Percentiles rank a stretch among this genome's conserved stretches.
Evolutionary conservation across 1,140 invertebrate genomes (phyloP).

Genomic region (Marisa cornuarietis): DNA sequence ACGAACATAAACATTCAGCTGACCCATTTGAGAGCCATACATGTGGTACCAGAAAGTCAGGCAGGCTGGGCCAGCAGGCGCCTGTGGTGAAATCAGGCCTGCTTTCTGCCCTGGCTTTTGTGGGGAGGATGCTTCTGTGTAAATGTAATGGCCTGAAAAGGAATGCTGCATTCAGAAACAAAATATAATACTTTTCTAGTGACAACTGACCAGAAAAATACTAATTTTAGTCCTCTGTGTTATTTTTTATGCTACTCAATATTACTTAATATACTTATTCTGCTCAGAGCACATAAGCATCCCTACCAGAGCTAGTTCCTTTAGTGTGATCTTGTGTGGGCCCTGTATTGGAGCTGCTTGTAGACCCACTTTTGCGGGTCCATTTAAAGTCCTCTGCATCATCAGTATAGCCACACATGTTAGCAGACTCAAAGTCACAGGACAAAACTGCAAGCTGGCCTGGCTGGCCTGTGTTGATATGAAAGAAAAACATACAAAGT

Average conservation of each 20-base stretch:
- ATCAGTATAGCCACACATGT: slow-evolving; percentile 79
- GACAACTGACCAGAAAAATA: too few relatives aligned
- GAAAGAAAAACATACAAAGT: too few relatives aligned
- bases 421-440: slow-evolving; percentile 80
- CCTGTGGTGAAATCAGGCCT: slow-evolving; percentile 25
- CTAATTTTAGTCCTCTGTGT: too few relatives aligned
- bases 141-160: slow-evolving; percentile 54
- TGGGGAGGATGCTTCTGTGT: slow-evolving; percentile 57
- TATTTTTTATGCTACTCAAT: too few relatives aligned
- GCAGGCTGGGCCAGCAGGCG: slow-evolving; percentile 33
- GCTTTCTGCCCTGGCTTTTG: slow-evolving; percentile 73
- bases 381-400: slow-evolving; percentile 83
- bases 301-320: slow-evolving; percentile 41
- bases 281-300: background rate
- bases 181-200: too few relatives aligned
- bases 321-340: slow-evolving; percentile 79
- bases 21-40: slow-evolving; percentile 54
- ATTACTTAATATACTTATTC: too few relatives aligned
- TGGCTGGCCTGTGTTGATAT: too few relatives aligned
- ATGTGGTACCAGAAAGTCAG: slow-evolving; percentile 71
- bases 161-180: too few relatives aligned
- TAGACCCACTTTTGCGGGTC: slow-evolving; percentile 74
- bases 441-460: slow-evolving; percentile 2
- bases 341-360: slow-evolving; percentile 74
- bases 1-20: slow-evolving; percentile 57